phyloP scores from a whole-genome alignment of 1,140 invertebrate genomes.

The Chelonus insularis region DNA sequence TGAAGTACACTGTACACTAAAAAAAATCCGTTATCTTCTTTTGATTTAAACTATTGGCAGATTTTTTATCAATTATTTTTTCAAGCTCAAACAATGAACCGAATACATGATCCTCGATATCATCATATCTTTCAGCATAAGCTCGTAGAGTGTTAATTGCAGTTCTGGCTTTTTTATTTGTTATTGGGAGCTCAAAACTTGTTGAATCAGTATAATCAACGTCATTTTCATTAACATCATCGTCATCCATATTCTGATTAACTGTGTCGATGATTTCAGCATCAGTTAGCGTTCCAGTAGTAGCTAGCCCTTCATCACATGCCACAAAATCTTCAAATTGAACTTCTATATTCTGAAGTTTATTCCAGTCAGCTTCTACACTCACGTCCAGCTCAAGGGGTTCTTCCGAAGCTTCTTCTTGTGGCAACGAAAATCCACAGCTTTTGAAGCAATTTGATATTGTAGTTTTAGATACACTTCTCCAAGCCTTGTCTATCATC shows the following conservation, averaged over 20 bases:
- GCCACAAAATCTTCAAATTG: constrained; percentile 9
- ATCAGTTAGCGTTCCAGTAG: constrained; percentile 11
- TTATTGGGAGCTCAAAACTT: constrained; percentile 8
- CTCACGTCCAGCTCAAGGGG: background rate
- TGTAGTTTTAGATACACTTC: constrained; percentile 9
- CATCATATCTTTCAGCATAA: constrained; percentile 9
- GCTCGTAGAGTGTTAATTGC: constrained; percentile 3
- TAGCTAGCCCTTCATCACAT: constrained; percentile 12
- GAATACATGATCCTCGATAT: constrained; percentile 16
- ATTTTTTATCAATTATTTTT: constrained; percentile 10
- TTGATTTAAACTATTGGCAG: background rate
- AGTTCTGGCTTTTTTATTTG: constrained; percentile 6
- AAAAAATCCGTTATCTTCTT: constrained; percentile 12
- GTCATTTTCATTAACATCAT: constrained; percentile 10
- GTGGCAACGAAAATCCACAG: constrained; percentile 15
- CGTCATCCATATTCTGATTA: constrained; percentile 3
- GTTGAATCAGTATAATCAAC: constrained; percentile 1
- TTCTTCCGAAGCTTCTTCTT: background rate
- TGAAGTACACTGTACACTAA: background rate
- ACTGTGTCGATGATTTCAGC: constrained; percentile 10
- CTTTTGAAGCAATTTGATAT: constrained; percentile 14
- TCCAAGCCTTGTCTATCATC: constrained; percentile 12
- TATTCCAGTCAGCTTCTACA: constrained; percentile 6
- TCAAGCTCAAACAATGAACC: constrained; percentile 1
- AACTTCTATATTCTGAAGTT: constrained; percentile 12